A percentile compares a stretch with the other conserved stretches of the same genome.
These are phyloP conservation scores for Platichthys flesus DNA, from an alignment of 2,113 vertebrate species.

Conservation along the genomic window DNA sequence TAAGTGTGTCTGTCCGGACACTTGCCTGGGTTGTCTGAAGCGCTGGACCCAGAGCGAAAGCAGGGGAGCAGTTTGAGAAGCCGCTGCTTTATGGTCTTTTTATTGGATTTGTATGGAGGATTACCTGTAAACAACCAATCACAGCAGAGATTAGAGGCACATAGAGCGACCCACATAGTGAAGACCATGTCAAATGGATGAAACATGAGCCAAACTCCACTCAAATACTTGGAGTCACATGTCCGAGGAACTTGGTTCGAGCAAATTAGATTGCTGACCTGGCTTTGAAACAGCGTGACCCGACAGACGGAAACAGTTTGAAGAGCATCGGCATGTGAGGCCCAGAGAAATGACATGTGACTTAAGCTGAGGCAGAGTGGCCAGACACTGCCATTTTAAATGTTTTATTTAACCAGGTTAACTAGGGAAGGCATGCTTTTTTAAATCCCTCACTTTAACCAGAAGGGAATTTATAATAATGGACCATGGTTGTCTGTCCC, in stretches of 20 bases:
- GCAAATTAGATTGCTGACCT: constrained; percentile 35
- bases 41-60: constrained; percentile 65
- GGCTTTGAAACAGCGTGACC: constrained; percentile 39
- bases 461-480: no score
- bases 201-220: constrained; percentile 11
- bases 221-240: constrained; percentile 28
- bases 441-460: no score
- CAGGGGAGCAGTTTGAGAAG: constrained; percentile 82
- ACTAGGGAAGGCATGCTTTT: no score
- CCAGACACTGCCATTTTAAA: no score
- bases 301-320: neutral
- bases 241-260: neutral
- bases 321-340: neutral
- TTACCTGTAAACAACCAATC: constrained; percentile 79
- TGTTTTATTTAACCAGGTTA: no score
- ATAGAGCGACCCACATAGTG: neutral
- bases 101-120: constrained; percentile 71
- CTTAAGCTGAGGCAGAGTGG: no score
- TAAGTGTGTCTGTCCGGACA: constrained; percentile 23
- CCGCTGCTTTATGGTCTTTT: constrained; percentile 80
- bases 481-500: no score
- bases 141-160: constrained; percentile 60
- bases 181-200: neutral
- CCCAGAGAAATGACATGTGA: neutral
- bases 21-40: constrained; percentile 75